Evolutionary conservation across 2,797 vertebrate species (phyloP), one percentile per base, ranked within the genome.

Genomic region (Semaprochilodus insignis): DNA sequence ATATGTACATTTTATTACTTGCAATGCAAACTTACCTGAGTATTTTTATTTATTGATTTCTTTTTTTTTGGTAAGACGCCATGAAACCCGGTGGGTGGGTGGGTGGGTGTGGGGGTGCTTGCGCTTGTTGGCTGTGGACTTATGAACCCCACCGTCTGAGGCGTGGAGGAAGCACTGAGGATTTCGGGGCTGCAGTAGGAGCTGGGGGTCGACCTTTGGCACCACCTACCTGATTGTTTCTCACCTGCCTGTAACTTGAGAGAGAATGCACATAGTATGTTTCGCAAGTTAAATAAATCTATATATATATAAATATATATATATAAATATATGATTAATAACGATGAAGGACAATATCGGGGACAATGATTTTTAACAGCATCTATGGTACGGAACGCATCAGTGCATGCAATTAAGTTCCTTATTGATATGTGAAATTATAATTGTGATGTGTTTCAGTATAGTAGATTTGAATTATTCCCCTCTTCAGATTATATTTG

Each of bases 371-470:
- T 94, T 87, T 95, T 93, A 94, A 95, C 94, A 95, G 94, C 94
- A 95, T 96, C 93, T 94, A 94, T 92, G 93, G 92, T 94, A 95
- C 72, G 93, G 94, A 95, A 95, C 93, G 95, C 94, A 95, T 95
- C 95, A 92, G 90, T 95, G 95, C 95, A 96, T 96, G 95, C 94
- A 95, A 89, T 91, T 93, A 93, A 95, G 94, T 95, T 95, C 94
- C 94, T 95, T 95, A 94, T 94, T 95, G 94, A 95, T 93, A 92
- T 88, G 94, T 96, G 95, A 94, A 93, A 95, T 95, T 95, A 94
- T 94, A 95, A 93, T 94, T 94, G 95, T 96, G 95, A 94, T 95
- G 95, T 96, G 94, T 95, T 96, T 95, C 91, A 94, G 93, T 91
- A 95, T 95, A 93, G 94, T 95, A 94, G 94, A 94, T 93, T 95